These are phyloP conservation scores for Aradophagus sp. DNA, from an alignment of 1,140 invertebrate species.

Conservation along the genomic window DNA sequence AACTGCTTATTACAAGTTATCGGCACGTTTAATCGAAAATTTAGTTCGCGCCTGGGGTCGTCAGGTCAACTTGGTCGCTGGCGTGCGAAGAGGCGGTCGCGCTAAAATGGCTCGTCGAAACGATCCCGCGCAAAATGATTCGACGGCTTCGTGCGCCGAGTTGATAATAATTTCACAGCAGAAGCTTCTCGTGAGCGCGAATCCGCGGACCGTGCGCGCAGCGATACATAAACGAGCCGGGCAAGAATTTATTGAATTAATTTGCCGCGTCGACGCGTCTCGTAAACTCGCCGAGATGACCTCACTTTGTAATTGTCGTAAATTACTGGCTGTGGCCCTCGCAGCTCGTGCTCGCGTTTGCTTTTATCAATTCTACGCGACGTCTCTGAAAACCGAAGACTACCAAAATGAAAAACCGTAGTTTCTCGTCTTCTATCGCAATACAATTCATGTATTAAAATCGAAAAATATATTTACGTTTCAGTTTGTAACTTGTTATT, in stretches of 20 bases:
- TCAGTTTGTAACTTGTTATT: too few relatives aligned
- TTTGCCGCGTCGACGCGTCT: slow-evolving; percentile 74
- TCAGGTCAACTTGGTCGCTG: slow-evolving; percentile 12
- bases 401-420: too few relatives aligned
- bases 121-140: slow-evolving; percentile 27
- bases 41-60: slow-evolving; percentile 1
- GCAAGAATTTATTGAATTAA: slow-evolving; percentile 75
- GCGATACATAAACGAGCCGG: slow-evolving; percentile 60
- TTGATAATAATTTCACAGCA: slow-evolving; percentile 46
- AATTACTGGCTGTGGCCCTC: slow-evolving; percentile 66
- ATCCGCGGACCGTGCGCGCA: slow-evolving; percentile 23
- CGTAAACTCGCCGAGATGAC: slow-evolving; percentile 74
- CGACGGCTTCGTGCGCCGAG: slow-evolving; percentile 6
- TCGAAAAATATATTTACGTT: too few relatives aligned
- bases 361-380: slow-evolving; percentile 49
- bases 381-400: slow-evolving; percentile 41
- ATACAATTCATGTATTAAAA: too few relatives aligned
- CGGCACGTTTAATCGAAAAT: slow-evolving; percentile 4
- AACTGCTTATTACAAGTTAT: not conserved
- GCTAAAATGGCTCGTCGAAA: slow-evolving; percentile 20
- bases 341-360: slow-evolving; percentile 37
- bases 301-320: slow-evolving; percentile 75
- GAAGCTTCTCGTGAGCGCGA: slow-evolving; percentile 21
- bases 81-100: slow-evolving; percentile 6
- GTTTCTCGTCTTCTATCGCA: too few relatives aligned